phyloP scores from a whole-genome alignment of 2,113 vertebrate genomes.

The Philantomba maxwellii region DNA sequence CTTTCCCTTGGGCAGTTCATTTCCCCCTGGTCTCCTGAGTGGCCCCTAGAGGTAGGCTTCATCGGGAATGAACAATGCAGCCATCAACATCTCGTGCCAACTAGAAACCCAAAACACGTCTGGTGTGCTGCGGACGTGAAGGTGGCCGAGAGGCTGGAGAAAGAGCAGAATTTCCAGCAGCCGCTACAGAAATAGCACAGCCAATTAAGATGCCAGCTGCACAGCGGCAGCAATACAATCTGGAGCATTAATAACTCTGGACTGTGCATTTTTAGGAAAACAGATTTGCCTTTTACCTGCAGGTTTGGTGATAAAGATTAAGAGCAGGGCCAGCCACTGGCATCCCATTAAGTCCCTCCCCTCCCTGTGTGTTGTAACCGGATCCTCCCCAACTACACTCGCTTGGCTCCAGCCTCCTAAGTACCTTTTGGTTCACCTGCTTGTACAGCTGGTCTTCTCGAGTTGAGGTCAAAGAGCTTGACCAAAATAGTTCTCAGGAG shows the following conservation, averaged over 20 bases:
- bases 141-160: neutral
- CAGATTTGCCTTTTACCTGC: constrained; percentile 38
- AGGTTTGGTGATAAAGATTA: constrained; percentile 16
- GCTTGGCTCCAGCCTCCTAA: rapidly evolving
- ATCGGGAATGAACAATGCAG: neutral
- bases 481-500: neutral
- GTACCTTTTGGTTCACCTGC: neutral
- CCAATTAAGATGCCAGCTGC: constrained; percentile 72
- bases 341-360: neutral
- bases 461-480: neutral
- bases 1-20: neutral
- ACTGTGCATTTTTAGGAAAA: constrained; percentile 38
- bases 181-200: constrained; percentile 45
- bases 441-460: neutral
- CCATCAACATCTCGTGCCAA: neutral
- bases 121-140: neutral
- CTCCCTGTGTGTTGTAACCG: rapidly evolving
- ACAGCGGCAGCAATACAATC: neutral
- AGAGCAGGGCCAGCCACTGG: neutral
- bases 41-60: neutral
- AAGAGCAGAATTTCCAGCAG: constrained; percentile 56
- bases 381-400: rapidly evolving
- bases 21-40: neutral
- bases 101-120: neutral
- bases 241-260: constrained; percentile 45